Evolutionary conservation across 2,888 invertebrate species (phyloP), one percentile per base, ranked within the genome.

Genomic region (Apotomis turbidana): DNA sequence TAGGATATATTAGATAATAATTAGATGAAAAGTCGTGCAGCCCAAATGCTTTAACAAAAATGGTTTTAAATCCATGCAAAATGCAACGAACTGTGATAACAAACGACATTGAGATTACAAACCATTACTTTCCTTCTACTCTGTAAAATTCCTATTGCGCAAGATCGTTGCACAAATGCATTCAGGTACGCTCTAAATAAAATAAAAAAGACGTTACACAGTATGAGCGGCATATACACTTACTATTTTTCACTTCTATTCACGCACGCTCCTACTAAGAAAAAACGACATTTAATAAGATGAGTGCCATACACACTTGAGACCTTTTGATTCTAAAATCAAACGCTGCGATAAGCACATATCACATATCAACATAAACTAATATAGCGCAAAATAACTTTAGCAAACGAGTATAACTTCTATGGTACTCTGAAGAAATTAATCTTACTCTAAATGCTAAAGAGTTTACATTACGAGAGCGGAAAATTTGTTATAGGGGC

Each of bases 61-160:
- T 71, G 61, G 41, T 49, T 3, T 12, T 0, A 60, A 57, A 55
- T 55, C n/a, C 71, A 64, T 75, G 44, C 68, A 79, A 77, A 78
- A 78, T 74, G 71, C 63, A 75, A 81, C 81, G 78, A 81, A 85
- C 85, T 85, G 81, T 83, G 87, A 87, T 89, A 87, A 87, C 87
- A 86, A 41, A 81, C 83, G 83, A 84, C 86, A 86, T 85, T 87
- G 83, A 87, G 85, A 88, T 87, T 85, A 85, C 84, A 86, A 88
- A 87, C 86, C 83, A 87, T 87, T 88, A 87, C 86, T 88, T 88
- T 88, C 85, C 83, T 85, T 84, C 62, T 72, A 75, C 70, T 63
- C 75, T 83, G 84, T 87, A 85, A 86, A 87, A 86, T 86, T 87
- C 83, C 80, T 83, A 86, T 88, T 89, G 83, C 85, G 81, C 81